phyloP scores from a whole-genome alignment of 2,797 vertebrate genomes.

The Coregonus suidteri region DNA sequence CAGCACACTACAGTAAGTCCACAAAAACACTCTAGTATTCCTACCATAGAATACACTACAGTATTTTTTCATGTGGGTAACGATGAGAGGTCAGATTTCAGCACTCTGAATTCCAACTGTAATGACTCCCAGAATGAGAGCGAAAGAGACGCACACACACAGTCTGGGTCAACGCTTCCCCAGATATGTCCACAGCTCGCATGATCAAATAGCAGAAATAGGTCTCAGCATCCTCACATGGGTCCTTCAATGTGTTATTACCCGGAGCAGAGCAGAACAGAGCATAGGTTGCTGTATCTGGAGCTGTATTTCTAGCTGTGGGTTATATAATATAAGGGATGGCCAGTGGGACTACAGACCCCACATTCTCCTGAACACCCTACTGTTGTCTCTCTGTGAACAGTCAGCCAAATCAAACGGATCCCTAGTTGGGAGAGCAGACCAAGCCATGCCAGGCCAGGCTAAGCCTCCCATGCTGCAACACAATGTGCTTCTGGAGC shows the following conservation, averaged over 20 bases:
- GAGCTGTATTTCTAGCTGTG: neutral
- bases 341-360: conserved; percentile 35
- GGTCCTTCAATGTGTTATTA: conserved; percentile 33
- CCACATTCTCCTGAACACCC: conserved; percentile 50
- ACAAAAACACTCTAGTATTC: too few species aligned
- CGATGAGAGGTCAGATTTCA: conserved; percentile 56
- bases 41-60: too few species aligned
- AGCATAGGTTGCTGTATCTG: conserved; percentile 17
- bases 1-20: too few species aligned
- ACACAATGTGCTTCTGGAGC: too few species aligned
- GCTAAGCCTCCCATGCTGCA: conserved; percentile 44
- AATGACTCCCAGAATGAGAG: conserved; percentile 52
- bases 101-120: conserved; percentile 52
- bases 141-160: conserved; percentile 14
- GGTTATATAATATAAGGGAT: conserved; percentile 43
- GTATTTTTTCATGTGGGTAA: neutral
- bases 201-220: conserved; percentile 37
- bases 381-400: conserved; percentile 35
- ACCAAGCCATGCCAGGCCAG: conserved; percentile 29
- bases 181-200: conserved; percentile 12
- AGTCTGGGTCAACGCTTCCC: conserved; percentile 4
- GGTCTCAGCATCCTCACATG: conserved; percentile 35
- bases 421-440: conserved; percentile 32
- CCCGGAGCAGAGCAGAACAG: neutral
- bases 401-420: conserved; percentile 46